These are phyloP conservation scores for Habrosyne pyritoides DNA, from an alignment of 2,888 invertebrate genomes.

Conservation along the genomic window DNA sequence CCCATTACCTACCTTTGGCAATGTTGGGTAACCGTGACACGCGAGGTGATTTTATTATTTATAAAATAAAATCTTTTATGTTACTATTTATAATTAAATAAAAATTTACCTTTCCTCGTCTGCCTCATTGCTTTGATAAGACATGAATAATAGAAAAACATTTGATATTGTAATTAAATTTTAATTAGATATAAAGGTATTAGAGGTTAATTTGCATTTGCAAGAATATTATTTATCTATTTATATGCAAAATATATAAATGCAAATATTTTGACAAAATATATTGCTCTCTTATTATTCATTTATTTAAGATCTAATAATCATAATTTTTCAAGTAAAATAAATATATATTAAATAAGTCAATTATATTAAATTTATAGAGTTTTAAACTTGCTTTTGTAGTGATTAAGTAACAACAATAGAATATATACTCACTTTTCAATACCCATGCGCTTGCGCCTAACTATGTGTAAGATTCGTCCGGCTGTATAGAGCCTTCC, in stretches of 20 bases:
- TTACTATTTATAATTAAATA: not conserved
- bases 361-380: too few species aligned
- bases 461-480: constrained; percentile 90
- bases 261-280: not conserved
- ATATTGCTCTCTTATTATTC: too few species aligned
- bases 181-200: not conserved
- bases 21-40: too few species aligned
- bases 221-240: too few species aligned
- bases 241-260: not conserved
- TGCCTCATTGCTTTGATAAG: constrained; percentile 65
- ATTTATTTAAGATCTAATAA: too few species aligned
- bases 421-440: constrained; percentile 82
- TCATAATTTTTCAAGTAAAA: too few species aligned
- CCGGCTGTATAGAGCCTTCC: constrained; percentile 91
- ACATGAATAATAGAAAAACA: constrained; percentile 55
- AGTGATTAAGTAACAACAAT: too few species aligned
- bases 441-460: constrained; percentile 87
- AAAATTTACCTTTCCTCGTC: constrained; percentile 63
- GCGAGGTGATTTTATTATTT: too few species aligned
- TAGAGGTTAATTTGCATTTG: not conserved
- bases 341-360: too few species aligned
- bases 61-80: too few species aligned
- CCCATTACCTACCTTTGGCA: too few species aligned
- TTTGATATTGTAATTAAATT: constrained; percentile 1
- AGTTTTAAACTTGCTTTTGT: too few species aligned